Percentiles rank a stretch among this genome's conserved stretches.
Conservation (phyloP, 2,113 vertebrate genomes). For the Neofelis nebulosa region DNA sequence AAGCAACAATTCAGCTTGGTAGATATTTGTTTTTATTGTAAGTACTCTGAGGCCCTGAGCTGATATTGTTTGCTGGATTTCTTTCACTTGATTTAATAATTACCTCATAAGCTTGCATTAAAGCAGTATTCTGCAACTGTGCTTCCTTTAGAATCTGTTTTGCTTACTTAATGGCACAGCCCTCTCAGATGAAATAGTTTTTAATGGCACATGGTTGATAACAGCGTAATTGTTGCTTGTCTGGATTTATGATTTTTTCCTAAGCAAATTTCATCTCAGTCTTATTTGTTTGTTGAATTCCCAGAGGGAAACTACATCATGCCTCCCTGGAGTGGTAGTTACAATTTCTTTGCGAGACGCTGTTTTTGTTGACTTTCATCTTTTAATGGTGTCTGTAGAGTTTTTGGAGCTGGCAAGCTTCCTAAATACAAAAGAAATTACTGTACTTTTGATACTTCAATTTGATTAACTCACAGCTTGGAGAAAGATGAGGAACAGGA, state of each 20-base stretch:
- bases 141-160: neutral
- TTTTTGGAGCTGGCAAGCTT: constrained; percentile 2
- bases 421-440: constrained; percentile 20
- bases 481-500: neutral
- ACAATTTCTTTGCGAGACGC: neutral
- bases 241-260: constrained; percentile 1
- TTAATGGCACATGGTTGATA: neutral
- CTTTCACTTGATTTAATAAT: neutral
- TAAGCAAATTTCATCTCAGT: neutral
- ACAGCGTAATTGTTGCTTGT: neutral
- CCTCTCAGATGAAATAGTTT: neutral
- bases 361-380: constrained; percentile 38
- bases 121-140: neutral
- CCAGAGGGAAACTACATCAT: neutral
- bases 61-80: neutral
- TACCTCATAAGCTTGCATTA: neutral
- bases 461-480: neutral
- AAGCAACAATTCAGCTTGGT: neutral
- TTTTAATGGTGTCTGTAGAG: constrained; percentile 22
- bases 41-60: neutral
- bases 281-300: neutral
- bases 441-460: constrained; percentile 12
- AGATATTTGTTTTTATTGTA: neutral
- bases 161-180: neutral
- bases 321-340: neutral